Percentiles rank a stretch among this genome's conserved stretches.
These are phyloP conservation scores for Gymnoscopelus microlampas DNA, from an alignment of 2,797 vertebrate species.

Conservation along the genomic window DNA sequence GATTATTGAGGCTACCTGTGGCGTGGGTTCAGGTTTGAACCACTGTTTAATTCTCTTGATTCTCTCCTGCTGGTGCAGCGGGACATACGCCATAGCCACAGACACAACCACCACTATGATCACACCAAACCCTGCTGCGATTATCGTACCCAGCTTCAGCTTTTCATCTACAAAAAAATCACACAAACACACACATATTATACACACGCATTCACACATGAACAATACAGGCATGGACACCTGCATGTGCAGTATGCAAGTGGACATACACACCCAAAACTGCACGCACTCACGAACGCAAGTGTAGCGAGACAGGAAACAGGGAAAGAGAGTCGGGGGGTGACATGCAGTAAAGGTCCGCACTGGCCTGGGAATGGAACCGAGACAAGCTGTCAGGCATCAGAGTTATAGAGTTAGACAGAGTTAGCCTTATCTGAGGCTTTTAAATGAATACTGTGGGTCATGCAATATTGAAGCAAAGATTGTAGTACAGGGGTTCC, in stretches of 20 bases:
- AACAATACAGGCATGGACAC: neutral
- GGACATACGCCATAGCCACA: accelerated
- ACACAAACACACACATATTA: conserved; percentile 4
- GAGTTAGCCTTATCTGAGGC: too few relatives aligned
- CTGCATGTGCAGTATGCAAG: neutral
- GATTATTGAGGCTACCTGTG: conserved; percentile 6
- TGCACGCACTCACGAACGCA: too few relatives aligned
- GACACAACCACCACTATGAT: accelerated
- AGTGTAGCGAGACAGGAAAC: too few relatives aligned
- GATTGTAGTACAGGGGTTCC: too few relatives aligned
- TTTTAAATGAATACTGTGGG: too few relatives aligned
- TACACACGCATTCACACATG: neutral
- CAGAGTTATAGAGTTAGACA: too few relatives aligned
- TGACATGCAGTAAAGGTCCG: too few relatives aligned
- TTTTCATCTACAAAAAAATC: neutral
- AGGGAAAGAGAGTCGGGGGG: too few relatives aligned
- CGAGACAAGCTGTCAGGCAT: too few relatives aligned
- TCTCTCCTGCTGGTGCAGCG: neutral
- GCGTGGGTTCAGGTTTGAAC: conserved; percentile 12
- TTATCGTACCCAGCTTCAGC: accelerated
- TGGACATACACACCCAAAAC: neutral
- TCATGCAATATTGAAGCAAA: too few relatives aligned
- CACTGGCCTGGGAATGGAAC: too few relatives aligned
- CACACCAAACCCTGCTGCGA: accelerated
- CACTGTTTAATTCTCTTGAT: conserved; percentile 55